Evolutionary conservation across 2,797 vertebrate species (phyloP).

Genomic region (Paguma larvata): DNA sequence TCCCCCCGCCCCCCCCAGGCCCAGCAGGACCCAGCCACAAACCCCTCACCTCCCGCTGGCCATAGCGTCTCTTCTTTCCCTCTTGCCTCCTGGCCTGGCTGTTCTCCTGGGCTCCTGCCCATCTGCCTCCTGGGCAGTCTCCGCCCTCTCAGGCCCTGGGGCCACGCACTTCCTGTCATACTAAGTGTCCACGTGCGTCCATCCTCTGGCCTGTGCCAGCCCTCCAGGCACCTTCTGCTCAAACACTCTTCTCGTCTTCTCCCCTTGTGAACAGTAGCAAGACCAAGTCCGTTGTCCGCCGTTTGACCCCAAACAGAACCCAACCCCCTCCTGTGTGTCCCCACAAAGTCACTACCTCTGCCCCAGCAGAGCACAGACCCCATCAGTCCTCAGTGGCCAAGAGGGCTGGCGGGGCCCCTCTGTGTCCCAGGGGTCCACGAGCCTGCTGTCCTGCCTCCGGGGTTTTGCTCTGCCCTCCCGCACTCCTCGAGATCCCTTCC

Average conservation of each 20-base stretch:
- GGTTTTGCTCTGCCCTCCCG: background rate
- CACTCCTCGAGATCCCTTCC: background rate
- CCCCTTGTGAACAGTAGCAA: background rate
- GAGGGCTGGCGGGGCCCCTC: background rate
- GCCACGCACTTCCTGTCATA: too few relatives aligned
- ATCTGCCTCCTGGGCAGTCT: background rate
- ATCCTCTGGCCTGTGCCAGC: too few relatives aligned
- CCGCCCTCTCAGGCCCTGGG: background rate
- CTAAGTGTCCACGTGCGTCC: fast-evolving
- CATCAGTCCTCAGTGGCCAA: background rate
- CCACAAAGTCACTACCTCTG: background rate
- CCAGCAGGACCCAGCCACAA: background rate
- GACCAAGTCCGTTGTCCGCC: too few relatives aligned
- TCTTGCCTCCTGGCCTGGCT: background rate
- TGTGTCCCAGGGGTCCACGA: background rate
- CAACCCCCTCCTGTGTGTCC: background rate
- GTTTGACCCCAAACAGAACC: background rate
- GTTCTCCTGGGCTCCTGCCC: background rate
- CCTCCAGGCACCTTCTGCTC: background rate
- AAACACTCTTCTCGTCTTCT: background rate
- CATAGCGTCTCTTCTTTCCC: background rate
- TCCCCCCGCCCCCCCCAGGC: background rate
- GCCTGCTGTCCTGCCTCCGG: background rate
- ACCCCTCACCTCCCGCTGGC: background rate
- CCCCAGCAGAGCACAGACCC: background rate